phyloP scores from a whole-genome alignment of 2,797 vertebrate species.

The Sphaeramia orbicularis region DNA sequence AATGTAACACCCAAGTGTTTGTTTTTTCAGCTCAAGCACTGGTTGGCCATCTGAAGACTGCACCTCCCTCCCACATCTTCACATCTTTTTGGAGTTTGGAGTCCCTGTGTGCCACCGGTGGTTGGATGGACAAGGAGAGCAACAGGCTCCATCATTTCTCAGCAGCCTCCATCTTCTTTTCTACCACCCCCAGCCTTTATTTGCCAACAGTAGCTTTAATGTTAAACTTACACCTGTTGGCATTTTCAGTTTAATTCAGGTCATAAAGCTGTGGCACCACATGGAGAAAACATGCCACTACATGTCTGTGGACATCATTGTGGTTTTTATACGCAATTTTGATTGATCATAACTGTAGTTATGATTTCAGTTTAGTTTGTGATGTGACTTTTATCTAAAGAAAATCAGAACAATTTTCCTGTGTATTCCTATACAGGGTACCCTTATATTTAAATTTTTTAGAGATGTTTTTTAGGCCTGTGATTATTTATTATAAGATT shows the following conservation, averaged over 20 bases:
- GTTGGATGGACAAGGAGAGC: conserved; percentile 44
- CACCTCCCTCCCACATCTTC: conserved; percentile 47
- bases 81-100: conserved; percentile 54
- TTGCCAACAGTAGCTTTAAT: conserved; percentile 48
- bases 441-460: conserved; percentile 30
- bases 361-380: conserved; percentile 43
- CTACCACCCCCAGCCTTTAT: conserved; percentile 48
- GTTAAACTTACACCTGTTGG: conserved; percentile 41
- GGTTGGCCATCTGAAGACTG: conserved; percentile 92
- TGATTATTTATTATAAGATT: conserved; percentile 42
- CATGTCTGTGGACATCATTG: conserved; percentile 34
- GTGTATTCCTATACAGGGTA: conserved; percentile 20
- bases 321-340: conserved; percentile 39
- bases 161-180: conserved; percentile 47
- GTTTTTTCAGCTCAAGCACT: conserved; percentile 91
- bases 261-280: conserved; percentile 32
- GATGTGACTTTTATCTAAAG: conserved; percentile 40
- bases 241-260: conserved; percentile 35
- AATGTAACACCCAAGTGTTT: background rate
- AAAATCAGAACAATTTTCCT: conserved; percentile 47
- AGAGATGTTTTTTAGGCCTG: conserved; percentile 15
- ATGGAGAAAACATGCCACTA: conserved; percentile 30
- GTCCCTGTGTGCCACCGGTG: conserved; percentile 52
- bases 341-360: conserved; percentile 30
- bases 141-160: conserved; percentile 42